Base-by-base conservation (phyloP, 1,140 invertebrate species). In the Pristionchus pacificus region DNA sequence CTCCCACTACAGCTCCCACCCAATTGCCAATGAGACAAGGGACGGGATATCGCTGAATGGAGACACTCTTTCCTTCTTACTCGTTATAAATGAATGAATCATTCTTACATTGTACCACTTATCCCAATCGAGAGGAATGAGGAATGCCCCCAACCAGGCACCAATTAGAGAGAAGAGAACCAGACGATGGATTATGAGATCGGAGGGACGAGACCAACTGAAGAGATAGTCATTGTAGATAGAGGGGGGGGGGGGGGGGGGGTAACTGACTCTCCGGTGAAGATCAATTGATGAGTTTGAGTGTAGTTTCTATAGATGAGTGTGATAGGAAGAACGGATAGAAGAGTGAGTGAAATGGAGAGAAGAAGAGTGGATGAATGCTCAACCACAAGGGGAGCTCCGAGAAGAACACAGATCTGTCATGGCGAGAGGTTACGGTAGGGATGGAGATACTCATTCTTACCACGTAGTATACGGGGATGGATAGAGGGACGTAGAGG, bases 41-140 rank as follows among this genome's bases (percentile, higher is more conserved):
- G 30, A 82, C 59, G 28, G 82, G 78, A 32, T 76, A 82, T 29
- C 70, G 70, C 78, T 79, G 30, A 49, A 65, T 38, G 10, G n/a
- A 33, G n/a, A n/a, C n/a, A n/a, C n/a, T n/a, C n/a, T n/a, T n/a
- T n/a, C n/a, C n/a, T n/a, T n/a, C n/a, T n/a, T n/a, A n/a, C n/a
- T n/a, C n/a, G n/a, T 61, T 32, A 60, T 28, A 55, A 14, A 14
- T 70, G 33, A 14, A 49, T 33, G 15, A 63, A 73, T 15, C 15
- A 10, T 19, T 29, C 63, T 30, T 49, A 87, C 87, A 86, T 88
- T 92, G 92, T 92, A 96, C 0, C 91, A 90, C 71, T 90, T 87
- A 83, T 95, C 91, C 93, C 93, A 96, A 84, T 96, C 93, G 14
- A 96, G 85, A 29, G 93, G 93, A 72, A 95, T 92, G 0, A 92